phyloP scores from a whole-genome alignment of 1,140 invertebrate species.

The Pteromalus puparum region DNA sequence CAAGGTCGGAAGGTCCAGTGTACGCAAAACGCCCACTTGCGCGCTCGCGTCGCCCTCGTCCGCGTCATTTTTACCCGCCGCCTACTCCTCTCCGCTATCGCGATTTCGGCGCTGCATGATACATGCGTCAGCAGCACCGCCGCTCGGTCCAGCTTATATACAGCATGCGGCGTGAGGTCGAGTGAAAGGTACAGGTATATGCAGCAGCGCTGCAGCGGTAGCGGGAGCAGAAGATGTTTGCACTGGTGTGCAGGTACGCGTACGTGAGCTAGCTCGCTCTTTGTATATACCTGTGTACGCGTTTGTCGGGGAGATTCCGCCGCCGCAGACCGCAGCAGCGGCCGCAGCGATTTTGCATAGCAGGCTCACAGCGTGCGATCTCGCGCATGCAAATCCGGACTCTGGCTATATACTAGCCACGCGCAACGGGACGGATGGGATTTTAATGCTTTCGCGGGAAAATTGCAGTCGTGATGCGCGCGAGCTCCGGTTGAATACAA shows the following conservation, averaged over 20 bases:
- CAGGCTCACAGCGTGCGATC: background rate
- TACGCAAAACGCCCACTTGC: slow-evolving; percentile 52
- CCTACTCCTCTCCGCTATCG: background rate
- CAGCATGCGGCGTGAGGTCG: background rate
- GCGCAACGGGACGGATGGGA: background rate
- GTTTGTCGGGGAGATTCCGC: background rate
- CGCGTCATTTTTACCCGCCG: background rate
- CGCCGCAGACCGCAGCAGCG: background rate
- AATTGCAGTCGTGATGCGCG: background rate
- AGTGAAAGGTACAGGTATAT: background rate
- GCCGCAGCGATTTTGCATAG: slow-evolving; percentile 1
- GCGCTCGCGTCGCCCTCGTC: background rate
- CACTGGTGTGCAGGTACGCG: background rate
- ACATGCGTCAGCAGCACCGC: background rate
- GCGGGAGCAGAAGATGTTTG: background rate
- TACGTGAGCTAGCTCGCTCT: background rate
- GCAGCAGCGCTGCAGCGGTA: too few relatives aligned
- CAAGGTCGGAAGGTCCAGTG: too few relatives aligned
- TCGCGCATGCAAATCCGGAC: slow-evolving; percentile 16
- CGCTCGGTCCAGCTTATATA: background rate
- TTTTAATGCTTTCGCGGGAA: slow-evolving; percentile 3
- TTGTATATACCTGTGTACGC: too few relatives aligned
- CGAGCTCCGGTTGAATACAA: background rate
- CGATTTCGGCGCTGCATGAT: background rate
- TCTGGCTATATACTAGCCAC: too few relatives aligned